Evolutionary conservation across 2,888 invertebrate genomes (phyloP).

Genomic region (Pseudococcus viburni): DNA sequence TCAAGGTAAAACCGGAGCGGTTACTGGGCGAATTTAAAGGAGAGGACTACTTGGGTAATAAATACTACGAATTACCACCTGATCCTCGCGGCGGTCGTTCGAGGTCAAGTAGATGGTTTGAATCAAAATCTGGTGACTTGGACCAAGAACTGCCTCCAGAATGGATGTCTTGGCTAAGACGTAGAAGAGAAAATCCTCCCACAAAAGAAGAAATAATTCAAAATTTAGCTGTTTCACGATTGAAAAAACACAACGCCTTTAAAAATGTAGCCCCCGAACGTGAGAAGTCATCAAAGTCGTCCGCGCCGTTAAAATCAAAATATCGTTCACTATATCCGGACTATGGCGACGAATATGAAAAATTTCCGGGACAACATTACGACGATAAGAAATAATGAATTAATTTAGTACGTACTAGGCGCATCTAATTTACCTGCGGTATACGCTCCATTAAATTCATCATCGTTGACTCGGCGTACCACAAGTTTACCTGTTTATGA

Average conservation of each 20-base stretch:
- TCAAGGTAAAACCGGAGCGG: conserved; percentile 73
- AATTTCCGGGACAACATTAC: background rate
- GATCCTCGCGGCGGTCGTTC: conserved; percentile 77
- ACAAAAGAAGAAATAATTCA: conserved; percentile 80
- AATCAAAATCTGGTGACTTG: conserved; percentile 72
- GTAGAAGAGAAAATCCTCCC: conserved; percentile 79
- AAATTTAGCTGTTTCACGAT: conserved; percentile 80
- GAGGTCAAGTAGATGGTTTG: conserved; percentile 71
- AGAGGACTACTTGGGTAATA: conserved; percentile 85
- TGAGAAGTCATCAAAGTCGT: background rate
- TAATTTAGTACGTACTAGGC: background rate
- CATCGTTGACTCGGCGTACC: no score
- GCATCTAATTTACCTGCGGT: no score
- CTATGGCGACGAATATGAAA: conserved; percentile 24
- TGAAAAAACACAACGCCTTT: conserved; percentile 83
- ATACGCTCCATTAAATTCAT: no score
- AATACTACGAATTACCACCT: conserved; percentile 84
- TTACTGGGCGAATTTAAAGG: conserved; percentile 76
- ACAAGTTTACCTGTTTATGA: no score
- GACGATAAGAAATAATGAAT: background rate
- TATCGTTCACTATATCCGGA: background rate
- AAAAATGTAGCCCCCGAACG: background rate
- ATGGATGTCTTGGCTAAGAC: conserved; percentile 90
- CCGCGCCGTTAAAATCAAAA: background rate
- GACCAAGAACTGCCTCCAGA: conserved; percentile 85